These are phyloP conservation scores for Stomorhina lunata DNA, from an alignment of 2,888 invertebrate genomes.

Conservation along the genomic window DNA sequence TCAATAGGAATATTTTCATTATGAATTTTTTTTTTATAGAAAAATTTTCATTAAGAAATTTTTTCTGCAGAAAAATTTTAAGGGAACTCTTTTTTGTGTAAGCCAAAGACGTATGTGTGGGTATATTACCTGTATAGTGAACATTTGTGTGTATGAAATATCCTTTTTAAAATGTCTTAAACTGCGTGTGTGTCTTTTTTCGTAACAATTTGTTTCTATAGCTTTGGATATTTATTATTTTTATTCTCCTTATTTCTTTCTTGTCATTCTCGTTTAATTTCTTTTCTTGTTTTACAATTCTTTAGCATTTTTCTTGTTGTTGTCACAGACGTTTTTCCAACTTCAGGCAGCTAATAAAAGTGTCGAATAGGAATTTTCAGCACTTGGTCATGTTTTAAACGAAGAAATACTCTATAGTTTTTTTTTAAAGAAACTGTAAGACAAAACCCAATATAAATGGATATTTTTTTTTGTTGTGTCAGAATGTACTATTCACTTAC, in stretches of 20 bases:
- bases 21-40: too few relatives aligned
- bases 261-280: constrained; percentile 12
- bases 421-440: too few relatives aligned
- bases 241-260: neutral
- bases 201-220: constrained; percentile 19
- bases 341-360: constrained; percentile 61
- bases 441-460: neutral
- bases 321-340: constrained; percentile 37
- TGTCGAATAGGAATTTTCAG: constrained; percentile 61
- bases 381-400: constrained; percentile 60
- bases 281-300: constrained; percentile 9
- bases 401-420: constrained; percentile 2
- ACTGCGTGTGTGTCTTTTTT: neutral
- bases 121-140: neutral
- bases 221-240: constrained; percentile 18
- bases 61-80: too few relatives aligned
- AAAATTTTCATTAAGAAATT: too few relatives aligned
- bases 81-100: too few relatives aligned
- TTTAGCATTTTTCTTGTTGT: constrained; percentile 32
- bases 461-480: too few relatives aligned
- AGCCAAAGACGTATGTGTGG: neutral
- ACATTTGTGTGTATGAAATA: neutral
- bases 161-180: neutral
- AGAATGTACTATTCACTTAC: too few relatives aligned
- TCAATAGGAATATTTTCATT: too few relatives aligned